Evolutionary conservation across 2,888 invertebrate genomes (phyloP).

Genomic region (Ceriagrion tenellum): DNA sequence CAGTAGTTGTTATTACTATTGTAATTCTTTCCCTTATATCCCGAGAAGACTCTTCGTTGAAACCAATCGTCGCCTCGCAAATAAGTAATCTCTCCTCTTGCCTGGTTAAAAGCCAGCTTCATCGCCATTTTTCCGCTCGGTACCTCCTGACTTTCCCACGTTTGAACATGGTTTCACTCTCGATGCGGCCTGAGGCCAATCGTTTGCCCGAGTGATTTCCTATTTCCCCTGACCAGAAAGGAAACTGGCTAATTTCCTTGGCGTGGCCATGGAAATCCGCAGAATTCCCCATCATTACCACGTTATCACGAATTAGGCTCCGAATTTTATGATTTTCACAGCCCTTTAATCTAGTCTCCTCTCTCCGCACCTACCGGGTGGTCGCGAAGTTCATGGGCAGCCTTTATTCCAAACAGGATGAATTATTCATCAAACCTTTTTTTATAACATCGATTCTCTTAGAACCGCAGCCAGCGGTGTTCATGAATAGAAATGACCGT

Average conservation of each 20-base stretch:
- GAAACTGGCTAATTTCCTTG: neutral
- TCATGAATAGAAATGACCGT: neutral
- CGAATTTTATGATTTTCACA: neutral
- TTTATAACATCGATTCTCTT: neutral
- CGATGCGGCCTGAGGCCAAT: too few species aligned
- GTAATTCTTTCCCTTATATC: too few species aligned
- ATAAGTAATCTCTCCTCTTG: too few species aligned
- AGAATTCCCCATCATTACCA: neutral
- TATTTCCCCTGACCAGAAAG: neutral
- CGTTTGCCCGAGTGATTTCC: too few species aligned
- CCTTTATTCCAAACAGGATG: neutral
- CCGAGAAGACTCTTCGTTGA: too few species aligned
- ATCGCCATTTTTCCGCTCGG: too few species aligned
- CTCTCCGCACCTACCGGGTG: neutral
- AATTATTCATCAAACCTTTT: neutral
- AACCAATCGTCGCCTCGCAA: too few species aligned
- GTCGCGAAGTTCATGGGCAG: neutral
- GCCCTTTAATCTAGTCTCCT: neutral
- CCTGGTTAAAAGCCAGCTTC: too few species aligned
- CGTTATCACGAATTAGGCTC: neutral
- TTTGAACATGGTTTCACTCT: too few species aligned
- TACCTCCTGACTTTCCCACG: too few species aligned
- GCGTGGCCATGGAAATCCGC: neutral
- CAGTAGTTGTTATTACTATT: too few species aligned
- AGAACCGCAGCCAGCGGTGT: neutral